A percentile compares a stretch with the other conserved stretches of the same genome.
These are phyloP conservation scores for Eupristina koningsbergeri DNA, from an alignment of 1,140 invertebrate species.

Conservation along the genomic window DNA sequence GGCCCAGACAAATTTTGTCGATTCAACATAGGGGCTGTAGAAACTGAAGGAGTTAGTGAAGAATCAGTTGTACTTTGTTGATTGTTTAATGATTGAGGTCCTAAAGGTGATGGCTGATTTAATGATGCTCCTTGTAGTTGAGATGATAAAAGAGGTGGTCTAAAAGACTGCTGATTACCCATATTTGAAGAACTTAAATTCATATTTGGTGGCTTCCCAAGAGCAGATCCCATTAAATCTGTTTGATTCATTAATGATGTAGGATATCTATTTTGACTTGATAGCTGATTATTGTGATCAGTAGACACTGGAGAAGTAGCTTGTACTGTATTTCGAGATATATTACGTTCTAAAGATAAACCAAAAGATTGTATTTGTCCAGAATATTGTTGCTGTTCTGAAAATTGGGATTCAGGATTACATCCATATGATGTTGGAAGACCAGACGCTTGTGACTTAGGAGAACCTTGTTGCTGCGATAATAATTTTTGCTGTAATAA, in stretches of 20 bases:
- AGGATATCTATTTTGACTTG: constrained; percentile 29
- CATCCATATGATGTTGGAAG: constrained; percentile 55
- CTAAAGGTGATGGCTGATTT: constrained; percentile 22
- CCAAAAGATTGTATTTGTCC: constrained; percentile 35
- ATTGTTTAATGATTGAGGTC: constrained; percentile 56
- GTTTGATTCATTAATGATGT: constrained; percentile 54
- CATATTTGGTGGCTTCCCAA: constrained; percentile 47
- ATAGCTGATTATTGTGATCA: constrained; percentile 22
- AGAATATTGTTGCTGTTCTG: constrained; percentile 44
- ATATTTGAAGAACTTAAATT: constrained; percentile 37
- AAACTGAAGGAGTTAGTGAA: constrained; percentile 9
- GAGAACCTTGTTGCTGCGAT: constrained; percentile 53
- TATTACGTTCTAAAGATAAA: constrained; percentile 44
- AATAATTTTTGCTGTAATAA: constrained; percentile 58
- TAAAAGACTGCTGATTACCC: constrained; percentile 30
- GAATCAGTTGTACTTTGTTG: constrained; percentile 52
- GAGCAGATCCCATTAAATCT: constrained; percentile 57
- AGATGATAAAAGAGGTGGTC: constrained; percentile 32
- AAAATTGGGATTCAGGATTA: constrained; percentile 20
- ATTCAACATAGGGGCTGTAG: constrained; percentile 44
- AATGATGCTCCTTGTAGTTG: constrained; percentile 2
- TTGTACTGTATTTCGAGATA: constrained; percentile 48
- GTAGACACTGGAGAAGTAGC: constrained; percentile 35
- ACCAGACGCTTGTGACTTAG: constrained; percentile 53
- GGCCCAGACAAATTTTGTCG: constrained; percentile 55